phyloP scores from a whole-genome alignment of 2,797 vertebrate genomes.

The Argya squamiceps region DNA sequence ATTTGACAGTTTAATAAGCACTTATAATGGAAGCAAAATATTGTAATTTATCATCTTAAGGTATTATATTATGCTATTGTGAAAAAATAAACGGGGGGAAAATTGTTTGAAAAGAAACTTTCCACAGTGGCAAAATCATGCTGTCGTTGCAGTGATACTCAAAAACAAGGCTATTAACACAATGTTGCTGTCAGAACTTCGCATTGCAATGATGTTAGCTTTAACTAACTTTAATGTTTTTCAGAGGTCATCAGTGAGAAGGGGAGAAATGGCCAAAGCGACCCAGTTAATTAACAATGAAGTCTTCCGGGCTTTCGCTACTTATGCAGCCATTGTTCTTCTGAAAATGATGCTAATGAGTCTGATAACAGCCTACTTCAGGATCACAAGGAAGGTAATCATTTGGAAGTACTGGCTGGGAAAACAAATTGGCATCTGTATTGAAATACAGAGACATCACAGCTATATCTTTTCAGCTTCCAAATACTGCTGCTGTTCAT shows the following conservation, averaged over 20 bases:
- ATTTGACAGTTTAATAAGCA: constrained; percentile 10
- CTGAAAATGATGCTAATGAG: constrained; percentile 88
- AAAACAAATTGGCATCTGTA: neutral
- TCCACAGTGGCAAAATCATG: neutral
- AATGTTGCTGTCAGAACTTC: neutral
- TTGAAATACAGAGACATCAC: neutral
- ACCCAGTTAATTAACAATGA: constrained; percentile 72
- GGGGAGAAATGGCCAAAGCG: constrained; percentile 56
- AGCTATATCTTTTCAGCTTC: neutral
- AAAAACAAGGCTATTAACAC: neutral
- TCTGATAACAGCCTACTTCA: constrained; percentile 73
- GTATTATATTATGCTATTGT: neutral
- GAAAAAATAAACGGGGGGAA: neutral
- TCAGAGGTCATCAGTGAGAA: constrained; percentile 8
- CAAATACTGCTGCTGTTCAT: neutral
- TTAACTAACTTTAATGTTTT: neutral
- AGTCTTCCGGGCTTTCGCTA: constrained; percentile 78
- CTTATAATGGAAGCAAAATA: neutral
- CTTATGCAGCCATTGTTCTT: constrained; percentile 79
- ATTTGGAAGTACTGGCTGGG: neutral
- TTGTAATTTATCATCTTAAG: neutral
- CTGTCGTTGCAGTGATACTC: neutral
- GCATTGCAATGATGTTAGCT: neutral
- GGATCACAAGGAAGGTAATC: constrained; percentile 82
- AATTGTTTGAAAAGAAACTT: neutral